These are phyloP conservation scores for Lepus oiostolus DNA, from an alignment of 2,797 vertebrate genomes.

Conservation along the genomic window DNA sequence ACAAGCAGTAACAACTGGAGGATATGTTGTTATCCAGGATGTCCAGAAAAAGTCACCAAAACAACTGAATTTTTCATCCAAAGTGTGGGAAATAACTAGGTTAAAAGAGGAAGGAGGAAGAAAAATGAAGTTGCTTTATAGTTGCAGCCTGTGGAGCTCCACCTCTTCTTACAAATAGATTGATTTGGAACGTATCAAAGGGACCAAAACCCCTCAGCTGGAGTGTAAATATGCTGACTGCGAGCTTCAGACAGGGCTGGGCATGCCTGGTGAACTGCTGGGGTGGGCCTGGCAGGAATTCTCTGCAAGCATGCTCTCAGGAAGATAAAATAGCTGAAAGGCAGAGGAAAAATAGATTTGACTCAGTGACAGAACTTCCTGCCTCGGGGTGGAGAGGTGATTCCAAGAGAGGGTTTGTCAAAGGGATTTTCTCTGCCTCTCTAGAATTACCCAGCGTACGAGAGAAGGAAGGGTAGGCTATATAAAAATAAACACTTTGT, in stretches of 20 bases:
- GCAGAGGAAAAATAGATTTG: not conserved
- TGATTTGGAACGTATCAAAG: not conserved
- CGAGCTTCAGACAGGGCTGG: not conserved
- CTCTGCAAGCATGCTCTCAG: not conserved
- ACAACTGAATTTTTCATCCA: not conserved
- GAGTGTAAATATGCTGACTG: not conserved
- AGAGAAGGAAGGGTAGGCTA: not conserved
- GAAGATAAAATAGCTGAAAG: not conserved
- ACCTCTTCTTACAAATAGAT: not conserved
- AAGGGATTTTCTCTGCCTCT: not conserved
- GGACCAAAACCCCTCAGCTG: not conserved
- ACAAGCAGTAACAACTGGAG: not conserved
- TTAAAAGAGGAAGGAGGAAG: not conserved
- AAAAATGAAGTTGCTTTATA: not conserved
- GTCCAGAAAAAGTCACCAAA: not conserved
- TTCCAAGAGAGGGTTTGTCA: not conserved
- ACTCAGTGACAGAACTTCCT: not conserved
- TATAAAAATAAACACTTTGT: not conserved
- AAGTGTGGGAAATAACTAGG: not conserved
- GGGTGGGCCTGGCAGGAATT: not conserved
- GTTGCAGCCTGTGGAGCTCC: not conserved
- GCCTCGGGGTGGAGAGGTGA: not conserved
- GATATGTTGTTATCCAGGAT: not conserved
- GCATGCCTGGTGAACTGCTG: not conserved
- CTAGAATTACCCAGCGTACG: not conserved